Conservation (phyloP, 2,113 vertebrate genomes). For the Microtus ochrogaster region DNA sequence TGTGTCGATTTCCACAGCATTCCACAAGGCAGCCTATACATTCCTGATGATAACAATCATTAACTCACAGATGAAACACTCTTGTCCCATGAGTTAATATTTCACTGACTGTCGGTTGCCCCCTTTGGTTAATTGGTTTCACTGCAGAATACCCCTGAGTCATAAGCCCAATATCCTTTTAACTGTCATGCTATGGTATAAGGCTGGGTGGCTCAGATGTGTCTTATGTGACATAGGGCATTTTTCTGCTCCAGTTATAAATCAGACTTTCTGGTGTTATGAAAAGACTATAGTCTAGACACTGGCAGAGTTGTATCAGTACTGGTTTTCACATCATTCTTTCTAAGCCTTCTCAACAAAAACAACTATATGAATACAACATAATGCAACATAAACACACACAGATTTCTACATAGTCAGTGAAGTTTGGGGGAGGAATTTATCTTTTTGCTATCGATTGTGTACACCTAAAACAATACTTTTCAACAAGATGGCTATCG, state of each 20-base stretch:
- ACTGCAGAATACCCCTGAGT: not conserved
- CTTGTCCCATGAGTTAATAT: not conserved
- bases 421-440: not conserved
- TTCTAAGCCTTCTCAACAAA: not conserved
- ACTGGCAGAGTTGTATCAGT: not conserved
- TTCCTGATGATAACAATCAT: not conserved
- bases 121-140: not conserved
- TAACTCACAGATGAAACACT: not conserved
- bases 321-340: not conserved
- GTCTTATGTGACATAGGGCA: no score
- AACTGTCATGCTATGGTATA: not conserved
- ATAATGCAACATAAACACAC: not conserved
- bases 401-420: not conserved
- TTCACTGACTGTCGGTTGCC: not conserved
- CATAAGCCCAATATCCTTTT: not conserved
- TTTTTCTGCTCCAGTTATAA: not conserved
- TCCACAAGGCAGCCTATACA: no score
- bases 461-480: not conserved
- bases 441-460: not conserved
- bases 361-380: not conserved
- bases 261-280: not conserved
- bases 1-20: no score
- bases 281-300: not conserved
- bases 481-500: not conserved
- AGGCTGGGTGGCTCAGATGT: not conserved